Base-by-base conservation (phyloP, 2,888 invertebrate genomes). In the Leptopilina drosophilae region DNA sequence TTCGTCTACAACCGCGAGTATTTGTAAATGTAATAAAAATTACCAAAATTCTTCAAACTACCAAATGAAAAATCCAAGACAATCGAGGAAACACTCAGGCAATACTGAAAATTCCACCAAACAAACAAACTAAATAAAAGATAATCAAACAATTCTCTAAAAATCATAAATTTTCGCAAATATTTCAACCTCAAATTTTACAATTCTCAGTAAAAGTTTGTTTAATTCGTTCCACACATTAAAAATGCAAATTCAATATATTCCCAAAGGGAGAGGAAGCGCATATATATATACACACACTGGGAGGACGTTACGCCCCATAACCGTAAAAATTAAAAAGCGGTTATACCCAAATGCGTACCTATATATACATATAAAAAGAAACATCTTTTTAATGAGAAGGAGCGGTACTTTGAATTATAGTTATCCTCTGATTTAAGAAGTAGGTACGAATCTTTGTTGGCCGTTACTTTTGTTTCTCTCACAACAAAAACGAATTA, bases 271-370 rank as follows among this genome's bases (percentile, higher is more conserved):
- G 53, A 73, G 33, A 33, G 56, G 69, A 26, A 69, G 49, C 14
- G 12, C 26, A 53, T 20, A 42, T 42, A 7, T 8, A 20, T 20
- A 20, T 20, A 20, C 20, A 20, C 20, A 20, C 20, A 33, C 33
- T 33, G 33, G 42, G 42, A 42, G 42, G 73, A 73, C 73, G 53
- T 73, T 73, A 73, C 73, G 56, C 73, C 56, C 49, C 73, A n/a
- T 73, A 73, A 73, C 73, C 56, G 56, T 73, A 73, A 73, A 73
- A 73, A 56, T 73, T 73, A 33, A 11, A 73, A 73, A 53, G 56
- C 73, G 73, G 73, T 73, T 73, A 56, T 49, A 49, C 12, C 73
- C 73, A 73, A 73, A 73, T 73, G 56, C 73, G 42, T 42, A 42
- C 7, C 5, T 42, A 42, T 42, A 42, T 5, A 42, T 42, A 42